Evolutionary conservation across 2,888 invertebrate species (phyloP).

Genomic region (Ctena decussata): DNA sequence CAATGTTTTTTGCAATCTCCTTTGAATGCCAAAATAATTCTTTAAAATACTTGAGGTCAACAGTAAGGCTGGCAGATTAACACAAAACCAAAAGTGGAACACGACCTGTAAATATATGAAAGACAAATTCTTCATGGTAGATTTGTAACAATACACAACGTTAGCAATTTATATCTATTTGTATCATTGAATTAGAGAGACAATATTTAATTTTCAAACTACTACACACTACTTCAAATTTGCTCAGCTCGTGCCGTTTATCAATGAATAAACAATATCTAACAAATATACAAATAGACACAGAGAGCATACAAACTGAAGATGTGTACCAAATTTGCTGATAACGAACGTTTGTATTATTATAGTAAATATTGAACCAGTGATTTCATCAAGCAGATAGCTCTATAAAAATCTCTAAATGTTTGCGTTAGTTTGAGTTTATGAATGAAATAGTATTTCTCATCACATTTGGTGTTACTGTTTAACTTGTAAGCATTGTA

Average conservation of each 20-base stretch:
- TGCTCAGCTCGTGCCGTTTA: constrained; percentile 36
- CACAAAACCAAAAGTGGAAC: no score
- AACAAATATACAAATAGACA: constrained; percentile 48
- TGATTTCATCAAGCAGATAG: constrained; percentile 58
- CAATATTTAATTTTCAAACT: constrained; percentile 11
- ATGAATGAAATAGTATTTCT: constrained; percentile 56
- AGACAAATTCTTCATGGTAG: no score
- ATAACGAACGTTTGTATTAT: constrained; percentile 37
- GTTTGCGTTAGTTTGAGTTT: constrained; percentile 57
- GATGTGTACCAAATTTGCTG: constrained; percentile 11
- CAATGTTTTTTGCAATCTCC: no score
- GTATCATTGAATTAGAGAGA: background rate
- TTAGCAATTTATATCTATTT: background rate
- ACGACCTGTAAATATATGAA: no score
- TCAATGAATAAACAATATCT: constrained; percentile 65
- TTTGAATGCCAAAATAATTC: no score
- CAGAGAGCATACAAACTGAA: constrained; percentile 12
- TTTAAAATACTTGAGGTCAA: no score
- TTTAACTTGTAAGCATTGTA: constrained; percentile 12
- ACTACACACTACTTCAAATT: constrained; percentile 15
- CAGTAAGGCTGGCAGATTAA: no score
- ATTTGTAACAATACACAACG: background rate
- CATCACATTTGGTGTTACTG: constrained; percentile 8
- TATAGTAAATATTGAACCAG: constrained; percentile 62
- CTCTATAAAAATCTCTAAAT: constrained; percentile 54